phyloP scores from a whole-genome alignment of 1,140 invertebrate species.

The Thalassaphorura encarpata region DNA sequence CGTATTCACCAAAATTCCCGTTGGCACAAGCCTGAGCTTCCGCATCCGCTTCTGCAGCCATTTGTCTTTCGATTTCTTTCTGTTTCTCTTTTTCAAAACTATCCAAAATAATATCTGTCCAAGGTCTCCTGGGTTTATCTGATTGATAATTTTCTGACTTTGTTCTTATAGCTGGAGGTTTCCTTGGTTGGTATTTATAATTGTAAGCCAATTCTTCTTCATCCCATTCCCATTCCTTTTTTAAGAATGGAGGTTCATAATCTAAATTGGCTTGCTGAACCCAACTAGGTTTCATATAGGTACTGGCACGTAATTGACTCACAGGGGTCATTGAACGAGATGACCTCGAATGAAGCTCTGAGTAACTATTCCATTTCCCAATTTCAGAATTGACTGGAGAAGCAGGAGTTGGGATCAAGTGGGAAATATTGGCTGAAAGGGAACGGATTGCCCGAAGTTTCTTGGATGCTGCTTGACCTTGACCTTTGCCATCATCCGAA shows the following conservation, averaged over 20 bases:
- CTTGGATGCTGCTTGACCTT: conserved; percentile 46
- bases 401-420: conserved; percentile 43
- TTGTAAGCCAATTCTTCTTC: background rate
- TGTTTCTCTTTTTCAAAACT: conserved; percentile 26
- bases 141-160: background rate
- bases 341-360: conserved; percentile 31
- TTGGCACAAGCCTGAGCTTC: background rate
- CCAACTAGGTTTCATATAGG: conserved; percentile 28
- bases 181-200: background rate
- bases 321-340: background rate
- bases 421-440: conserved; percentile 66
- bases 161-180: background rate
- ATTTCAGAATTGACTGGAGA: conserved; percentile 27
- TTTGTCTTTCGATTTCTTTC: background rate
- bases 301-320: background rate
- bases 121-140: conserved; percentile 23
- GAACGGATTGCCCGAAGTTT: conserved; percentile 60
- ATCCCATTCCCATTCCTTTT: too few relatives aligned
- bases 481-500: background rate
- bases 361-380: conserved; percentile 37
- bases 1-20: too few relatives aligned
- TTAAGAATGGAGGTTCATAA: too few relatives aligned
- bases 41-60: background rate
- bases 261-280: conserved; percentile 30
- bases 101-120: conserved; percentile 31